Base-by-base conservation (phyloP, 2,888 invertebrate species). In the Ophraella communa region DNA sequence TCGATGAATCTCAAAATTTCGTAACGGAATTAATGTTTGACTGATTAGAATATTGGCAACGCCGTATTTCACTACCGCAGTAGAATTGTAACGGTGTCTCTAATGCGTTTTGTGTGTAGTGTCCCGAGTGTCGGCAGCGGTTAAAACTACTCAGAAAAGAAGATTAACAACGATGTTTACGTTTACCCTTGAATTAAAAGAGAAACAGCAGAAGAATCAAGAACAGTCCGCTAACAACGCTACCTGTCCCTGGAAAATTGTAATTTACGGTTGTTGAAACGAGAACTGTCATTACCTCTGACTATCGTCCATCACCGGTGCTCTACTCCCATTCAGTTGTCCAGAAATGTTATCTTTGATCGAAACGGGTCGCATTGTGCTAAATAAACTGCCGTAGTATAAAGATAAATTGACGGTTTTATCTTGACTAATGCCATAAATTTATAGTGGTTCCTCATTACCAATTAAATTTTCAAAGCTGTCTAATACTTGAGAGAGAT, bases 251-350 rank as follows among this genome's bases (percentile, higher is more conserved):
- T 68, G 69, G 75, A 72, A 71, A 70, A 67, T 68, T 56, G 75
- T 78, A 79, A 79, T 79, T 79, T 79, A 79, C 78, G 75, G 74
- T 76, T 74, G 75, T 74, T 73, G 76, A 72, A 73, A 71, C 73
- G 72, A 73, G 75, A 78, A 74, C 78, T 78, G 79, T 78, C 78
- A 76, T 76, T 76, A 76, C 74, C 74, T 76, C 72, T 69, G 71
- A 71, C 73, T 77, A 77, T 76, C 77, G 76, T 76, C 74, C 77
- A 77, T 78, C 78, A 76, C 71, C 65, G 70, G 72, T 71, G 74
- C 71, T 69, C 71, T 70, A 73, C 71, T 68, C 69, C 77, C 73
- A 77, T 78, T 77, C 78, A 77, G 74, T 74, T 77, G 77, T 77
- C 77, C 73, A 62, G 59, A 60, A 66, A 64, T 62, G 67, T 64